phyloP scores from a whole-genome alignment of 64 coral and sea anemone species.

The Anthopleura sola region DNA sequence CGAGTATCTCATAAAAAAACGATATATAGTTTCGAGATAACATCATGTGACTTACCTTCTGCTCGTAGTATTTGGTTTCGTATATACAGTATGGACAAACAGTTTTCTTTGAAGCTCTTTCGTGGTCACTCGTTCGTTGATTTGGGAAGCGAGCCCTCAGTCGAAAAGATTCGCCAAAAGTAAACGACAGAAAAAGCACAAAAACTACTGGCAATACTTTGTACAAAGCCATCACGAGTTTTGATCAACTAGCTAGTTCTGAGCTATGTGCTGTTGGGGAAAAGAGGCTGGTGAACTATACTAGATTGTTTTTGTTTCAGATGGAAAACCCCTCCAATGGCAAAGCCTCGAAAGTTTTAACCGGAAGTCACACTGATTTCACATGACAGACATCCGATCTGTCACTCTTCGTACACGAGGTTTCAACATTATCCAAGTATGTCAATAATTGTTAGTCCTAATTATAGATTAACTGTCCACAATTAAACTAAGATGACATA shows the following conservation, averaged over 20 bases:
- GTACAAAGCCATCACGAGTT: background rate
- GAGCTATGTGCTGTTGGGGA: background rate
- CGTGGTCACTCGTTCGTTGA: constrained; percentile 39
- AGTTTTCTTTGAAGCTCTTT: constrained; percentile 53
- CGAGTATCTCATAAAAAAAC: too few species aligned
- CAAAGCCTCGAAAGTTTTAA: background rate
- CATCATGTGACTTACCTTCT: constrained; percentile 65
- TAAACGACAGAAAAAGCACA: background rate
- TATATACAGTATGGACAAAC: constrained; percentile 82
- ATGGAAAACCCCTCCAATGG: background rate
- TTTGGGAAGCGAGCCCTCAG: constrained; percentile 71
- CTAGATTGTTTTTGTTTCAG: background rate
- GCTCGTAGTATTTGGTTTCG: constrained; percentile 72
- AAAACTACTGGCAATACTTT: background rate
- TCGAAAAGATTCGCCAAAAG: constrained; percentile 51
- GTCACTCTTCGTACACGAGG: background rate
- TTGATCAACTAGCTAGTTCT: background rate
- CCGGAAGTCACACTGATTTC: background rate
- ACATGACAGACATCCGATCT: background rate
- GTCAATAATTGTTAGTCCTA: too few species aligned
- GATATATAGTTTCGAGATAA: too few species aligned
- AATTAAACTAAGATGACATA: too few species aligned
- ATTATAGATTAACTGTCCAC: too few species aligned
- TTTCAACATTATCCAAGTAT: background rate
- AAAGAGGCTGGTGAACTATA: background rate